These are phyloP conservation scores for Palythoa caribaeorum DNA, from an alignment of 92 coral and sea anemone genomes.

Conservation along the genomic window DNA sequence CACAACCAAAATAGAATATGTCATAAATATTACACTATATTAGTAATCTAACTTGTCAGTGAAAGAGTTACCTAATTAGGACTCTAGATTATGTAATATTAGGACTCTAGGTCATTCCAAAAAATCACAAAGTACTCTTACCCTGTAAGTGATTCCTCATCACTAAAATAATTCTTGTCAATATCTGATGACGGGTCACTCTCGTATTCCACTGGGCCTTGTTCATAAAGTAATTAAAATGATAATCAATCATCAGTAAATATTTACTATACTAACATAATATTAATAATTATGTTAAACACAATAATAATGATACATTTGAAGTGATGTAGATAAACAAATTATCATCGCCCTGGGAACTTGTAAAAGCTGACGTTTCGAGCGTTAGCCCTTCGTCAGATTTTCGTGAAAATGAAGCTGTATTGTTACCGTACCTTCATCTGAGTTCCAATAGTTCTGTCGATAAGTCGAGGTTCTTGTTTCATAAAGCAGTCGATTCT, in stretches of 20 bases:
- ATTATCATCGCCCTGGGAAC: too few relatives aligned
- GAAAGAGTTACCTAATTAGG: background rate
- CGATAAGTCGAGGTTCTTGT: conserved; percentile 34
- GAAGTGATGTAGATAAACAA: too few relatives aligned
- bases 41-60: too few relatives aligned
- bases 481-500: conserved; percentile 19
- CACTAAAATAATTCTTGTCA: conserved; percentile 95
- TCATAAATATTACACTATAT: too few relatives aligned
- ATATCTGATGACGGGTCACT: conserved; percentile 98
- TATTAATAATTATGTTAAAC: too few relatives aligned
- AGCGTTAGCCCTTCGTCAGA: too few relatives aligned
- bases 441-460: conserved; percentile 71
- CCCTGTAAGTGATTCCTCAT: conserved; percentile 96
- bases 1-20: too few relatives aligned
- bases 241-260: background rate
- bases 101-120: background rate
- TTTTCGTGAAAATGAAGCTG: background rate
- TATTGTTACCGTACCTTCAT: conserved; percentile 58
- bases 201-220: conserved; percentile 89
- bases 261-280: background rate
- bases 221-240: background rate
- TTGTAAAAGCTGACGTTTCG: too few relatives aligned
- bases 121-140: conserved; percentile 2
- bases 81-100: background rate
- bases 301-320: too few relatives aligned